Evolutionary conservation across 1,140 invertebrate genomes (phyloP), one percentile per base, ranked within the genome.

Genomic region (Drosophila rhopaloa): DNA sequence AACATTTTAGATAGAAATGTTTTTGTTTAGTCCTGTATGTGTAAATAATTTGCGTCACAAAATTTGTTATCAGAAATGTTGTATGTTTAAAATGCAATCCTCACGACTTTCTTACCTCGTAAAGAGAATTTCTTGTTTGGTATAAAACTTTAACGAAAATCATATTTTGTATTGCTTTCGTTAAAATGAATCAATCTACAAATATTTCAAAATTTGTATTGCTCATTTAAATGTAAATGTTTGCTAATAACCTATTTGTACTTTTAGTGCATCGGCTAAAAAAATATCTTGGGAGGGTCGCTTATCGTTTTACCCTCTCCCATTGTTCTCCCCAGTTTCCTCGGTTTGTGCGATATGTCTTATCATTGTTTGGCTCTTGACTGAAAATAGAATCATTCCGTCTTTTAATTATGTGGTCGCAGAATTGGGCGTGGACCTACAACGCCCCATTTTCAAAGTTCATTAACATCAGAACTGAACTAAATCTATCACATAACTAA

Each of bases 331-430:
- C 27, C 8, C 16, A 50, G 29, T 67, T 63, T 67, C 37, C 60
- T 46, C 29, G 38, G 27, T 37, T 60, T 43, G 37, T 50, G 44
- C 58, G 62, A 67, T 67, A 55, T 29, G 32, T 35, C 19, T 71
- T 72, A 71, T 72, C 68, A 70, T 70, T 51, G 38, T 32, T 70
- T 67, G 61, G 29, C 38, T 57, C 37, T 35, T 27, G 35, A 5
- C 41, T 47, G 35, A 27, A 62, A 32, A 46, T 61, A 61, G 32
- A 58, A 19, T 10, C n/a, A 16, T 62, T 29, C 27, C 51, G 60
- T 56, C 41, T 68, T 50, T 50, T 71, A 44, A 51, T 40, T 56
- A 14, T 46, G 8, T 51, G n/a, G 48, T 40, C 38, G 32, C 19
- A 40, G 48, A 74, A 59, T 60, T 67, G 70, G 72, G 59, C 51